Evolutionary conservation across 2,797 vertebrate species (phyloP).

Genomic region (Anomalospiza imberbis): DNA sequence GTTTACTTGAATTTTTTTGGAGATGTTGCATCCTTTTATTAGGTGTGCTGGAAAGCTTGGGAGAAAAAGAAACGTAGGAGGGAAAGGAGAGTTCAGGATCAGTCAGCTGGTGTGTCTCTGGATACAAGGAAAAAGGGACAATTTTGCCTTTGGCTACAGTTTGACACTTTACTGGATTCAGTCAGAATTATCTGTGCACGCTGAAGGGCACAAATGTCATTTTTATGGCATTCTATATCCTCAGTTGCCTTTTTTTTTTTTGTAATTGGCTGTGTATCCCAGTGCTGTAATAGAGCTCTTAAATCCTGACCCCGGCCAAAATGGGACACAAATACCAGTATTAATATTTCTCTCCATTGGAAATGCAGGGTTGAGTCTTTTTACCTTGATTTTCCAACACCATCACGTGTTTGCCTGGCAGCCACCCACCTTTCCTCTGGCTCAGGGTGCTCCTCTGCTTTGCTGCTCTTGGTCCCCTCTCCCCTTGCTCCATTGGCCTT

Average conservation of each 20-base stretch:
- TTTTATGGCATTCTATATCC: slow-evolving; percentile 42
- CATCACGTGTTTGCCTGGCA: not conserved
- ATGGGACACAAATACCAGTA: not conserved
- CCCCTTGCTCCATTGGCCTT: not conserved
- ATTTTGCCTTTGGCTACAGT: slow-evolving; percentile 39
- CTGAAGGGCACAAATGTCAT: slow-evolving; percentile 55
- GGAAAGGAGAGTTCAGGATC: not conserved
- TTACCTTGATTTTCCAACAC: not conserved
- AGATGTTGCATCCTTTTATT: not conserved
- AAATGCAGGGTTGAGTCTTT: not conserved
- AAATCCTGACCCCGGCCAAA: not conserved
- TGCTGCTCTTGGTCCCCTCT: not conserved
- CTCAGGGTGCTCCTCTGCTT: not conserved
- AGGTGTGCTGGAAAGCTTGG: not conserved
- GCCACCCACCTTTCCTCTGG: not conserved
- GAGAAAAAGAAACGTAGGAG: not conserved
- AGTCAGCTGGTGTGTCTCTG: not conserved
- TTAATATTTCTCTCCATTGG: not conserved
- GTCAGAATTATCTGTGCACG: slow-evolving; percentile 6
- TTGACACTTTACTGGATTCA: slow-evolving; percentile 40
- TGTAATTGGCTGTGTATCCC: not conserved
- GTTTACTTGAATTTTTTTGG: not conserved
- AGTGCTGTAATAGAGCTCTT: slow-evolving; percentile 26
- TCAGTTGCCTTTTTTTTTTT: not conserved
- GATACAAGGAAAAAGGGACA: slow-evolving; percentile 47